phyloP scores from a whole-genome alignment of 2,797 vertebrate genomes.

The Acipenser oxyrinchus region DNA sequence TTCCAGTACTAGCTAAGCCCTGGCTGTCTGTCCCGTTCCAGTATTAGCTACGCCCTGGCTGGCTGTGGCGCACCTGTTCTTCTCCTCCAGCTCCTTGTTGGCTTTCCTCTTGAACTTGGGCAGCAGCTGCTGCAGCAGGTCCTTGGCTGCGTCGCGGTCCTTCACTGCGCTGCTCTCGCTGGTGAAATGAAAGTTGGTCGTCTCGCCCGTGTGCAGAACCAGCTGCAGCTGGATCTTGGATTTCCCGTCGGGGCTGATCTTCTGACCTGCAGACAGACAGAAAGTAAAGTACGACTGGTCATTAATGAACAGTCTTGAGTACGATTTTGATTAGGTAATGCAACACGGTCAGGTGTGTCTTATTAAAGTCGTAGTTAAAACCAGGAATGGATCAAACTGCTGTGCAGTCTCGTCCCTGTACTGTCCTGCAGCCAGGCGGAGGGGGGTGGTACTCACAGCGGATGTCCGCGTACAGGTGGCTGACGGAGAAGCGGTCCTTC shows the following conservation, averaged over 20 bases:
- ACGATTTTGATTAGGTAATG: not conserved
- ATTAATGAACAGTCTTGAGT: not conserved
- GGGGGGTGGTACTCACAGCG: constrained; percentile 75
- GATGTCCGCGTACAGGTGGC: constrained; percentile 92
- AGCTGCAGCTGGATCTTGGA: constrained; percentile 96
- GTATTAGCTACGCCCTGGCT: constrained; percentile 27
- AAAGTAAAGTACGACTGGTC: not conserved
- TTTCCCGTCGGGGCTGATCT: constrained; percentile 98
- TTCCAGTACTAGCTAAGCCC: no score
- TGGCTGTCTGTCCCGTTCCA: constrained; percentile 12
- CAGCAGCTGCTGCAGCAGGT: constrained; percentile 91
- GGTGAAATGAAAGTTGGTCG: constrained; percentile 93
- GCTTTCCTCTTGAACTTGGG: constrained; percentile 98
- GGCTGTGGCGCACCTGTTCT: constrained; percentile 75
- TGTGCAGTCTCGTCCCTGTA: not conserved
- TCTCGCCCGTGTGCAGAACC: constrained; percentile 89
- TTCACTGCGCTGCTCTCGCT: constrained; percentile 86
- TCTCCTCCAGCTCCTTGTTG: constrained; percentile 96
- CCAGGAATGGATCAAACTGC: not conserved
- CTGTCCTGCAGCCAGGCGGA: not conserved
- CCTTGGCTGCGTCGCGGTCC: constrained; percentile 88
- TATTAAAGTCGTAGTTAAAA: not conserved
- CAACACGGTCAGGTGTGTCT: not conserved
- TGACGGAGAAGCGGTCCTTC: constrained; percentile 93
- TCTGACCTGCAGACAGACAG: constrained; percentile 74